phyloP scores from a whole-genome alignment of 2,113 vertebrate species.

The Empidonax alnorum region DNA sequence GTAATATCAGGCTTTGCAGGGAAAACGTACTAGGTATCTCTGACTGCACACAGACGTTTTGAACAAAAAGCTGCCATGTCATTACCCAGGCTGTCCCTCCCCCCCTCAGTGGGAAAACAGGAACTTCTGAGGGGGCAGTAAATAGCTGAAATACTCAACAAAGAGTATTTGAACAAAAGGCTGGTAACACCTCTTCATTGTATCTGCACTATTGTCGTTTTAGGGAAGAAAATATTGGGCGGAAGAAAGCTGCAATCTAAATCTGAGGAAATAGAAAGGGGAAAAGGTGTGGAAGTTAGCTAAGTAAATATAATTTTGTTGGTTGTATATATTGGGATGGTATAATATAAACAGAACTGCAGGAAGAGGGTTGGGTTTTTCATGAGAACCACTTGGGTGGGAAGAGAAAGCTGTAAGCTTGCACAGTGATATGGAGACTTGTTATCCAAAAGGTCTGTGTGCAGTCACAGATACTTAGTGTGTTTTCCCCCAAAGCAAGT shows the following conservation, averaged over 20 bases:
- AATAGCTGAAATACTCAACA: constrained; percentile 36
- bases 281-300: constrained; percentile 38
- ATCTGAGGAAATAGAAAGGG: constrained; percentile 11
- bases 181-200: constrained; percentile 32
- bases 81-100: not conserved
- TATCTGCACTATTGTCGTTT: not conserved
- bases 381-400: not conserved
- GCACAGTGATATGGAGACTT: not conserved
- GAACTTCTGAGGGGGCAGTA: constrained; percentile 18
- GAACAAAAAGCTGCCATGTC: not conserved
- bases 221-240: not conserved
- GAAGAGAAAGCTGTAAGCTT: not conserved
- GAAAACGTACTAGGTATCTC: not conserved
- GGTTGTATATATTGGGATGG: not conserved
- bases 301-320: constrained; percentile 24
- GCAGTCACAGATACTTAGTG: not conserved
- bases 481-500: not conserved
- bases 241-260: not conserved
- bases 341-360: constrained; percentile 14
- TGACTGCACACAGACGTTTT: not conserved
- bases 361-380: not conserved
- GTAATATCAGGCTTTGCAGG: not conserved
- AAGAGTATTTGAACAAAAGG: not conserved
- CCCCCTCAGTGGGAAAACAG: constrained; percentile 40
- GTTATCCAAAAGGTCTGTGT: not conserved